These are phyloP conservation scores for Hapalemur alaotrensis DNA, from an alignment of 2,797 vertebrate species.

Conservation along the genomic window DNA sequence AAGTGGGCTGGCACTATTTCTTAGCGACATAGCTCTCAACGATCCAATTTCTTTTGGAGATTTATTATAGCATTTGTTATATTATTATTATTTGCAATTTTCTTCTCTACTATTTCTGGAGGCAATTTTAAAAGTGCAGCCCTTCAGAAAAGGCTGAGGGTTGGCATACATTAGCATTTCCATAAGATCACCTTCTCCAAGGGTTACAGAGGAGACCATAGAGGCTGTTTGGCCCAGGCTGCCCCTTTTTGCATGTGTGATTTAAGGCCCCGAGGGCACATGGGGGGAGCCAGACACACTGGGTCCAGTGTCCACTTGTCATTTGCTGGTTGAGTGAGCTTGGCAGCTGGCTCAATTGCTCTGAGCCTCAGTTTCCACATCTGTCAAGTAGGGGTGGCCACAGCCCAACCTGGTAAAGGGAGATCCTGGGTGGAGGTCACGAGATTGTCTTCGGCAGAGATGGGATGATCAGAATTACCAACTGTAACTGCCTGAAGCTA, in stretches of 20 bases:
- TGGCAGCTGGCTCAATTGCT: too few relatives aligned
- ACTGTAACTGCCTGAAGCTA: too few relatives aligned
- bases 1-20: neutral
- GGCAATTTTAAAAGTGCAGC: neutral
- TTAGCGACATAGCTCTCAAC: neutral
- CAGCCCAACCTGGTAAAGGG: too few relatives aligned
- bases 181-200: accelerated
- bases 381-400: too few relatives aligned
- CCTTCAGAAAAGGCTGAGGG: neutral
- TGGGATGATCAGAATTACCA: too few relatives aligned
- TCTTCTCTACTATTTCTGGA: neutral
- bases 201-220: accelerated
- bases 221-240: neutral
- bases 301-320: neutral
- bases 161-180: neutral
- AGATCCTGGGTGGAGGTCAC: too few relatives aligned
- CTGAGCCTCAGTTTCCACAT: too few relatives aligned
- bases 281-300: neutral
- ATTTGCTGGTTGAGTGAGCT: neutral
- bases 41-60: neutral
- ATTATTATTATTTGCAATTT: neutral
- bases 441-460: too few relatives aligned
- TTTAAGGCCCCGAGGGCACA: neutral
- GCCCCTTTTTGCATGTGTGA: neutral
- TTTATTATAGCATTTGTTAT: neutral